phyloP scores from a whole-genome alignment of 2,888 invertebrate species.

The Spodoptera exigua region DNA sequence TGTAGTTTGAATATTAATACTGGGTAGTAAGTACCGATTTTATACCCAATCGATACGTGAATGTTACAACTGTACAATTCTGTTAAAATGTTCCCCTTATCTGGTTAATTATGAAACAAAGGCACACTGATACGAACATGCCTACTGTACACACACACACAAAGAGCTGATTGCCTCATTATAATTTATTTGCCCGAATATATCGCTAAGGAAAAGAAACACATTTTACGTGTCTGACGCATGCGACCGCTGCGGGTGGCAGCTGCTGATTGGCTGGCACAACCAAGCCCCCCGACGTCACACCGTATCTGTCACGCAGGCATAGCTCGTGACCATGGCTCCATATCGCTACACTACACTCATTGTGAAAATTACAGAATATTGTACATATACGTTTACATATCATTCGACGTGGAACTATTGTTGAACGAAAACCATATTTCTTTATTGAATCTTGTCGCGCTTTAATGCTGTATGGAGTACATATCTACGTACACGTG shows the following conservation, averaged over 20 bases:
- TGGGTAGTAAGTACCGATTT: no score
- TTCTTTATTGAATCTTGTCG: slow-evolving; percentile 11
- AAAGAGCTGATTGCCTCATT: slow-evolving; percentile 29
- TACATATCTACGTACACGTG: slow-evolving; percentile 13
- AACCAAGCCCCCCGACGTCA: slow-evolving; percentile 82
- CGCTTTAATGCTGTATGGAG: slow-evolving; percentile 7
- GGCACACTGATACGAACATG: slow-evolving; percentile 7
- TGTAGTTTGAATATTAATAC: no score
- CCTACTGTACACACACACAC: slow-evolving; percentile 37
- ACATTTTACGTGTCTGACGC: slow-evolving; percentile 53
- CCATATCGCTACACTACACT: slow-evolving; percentile 55
- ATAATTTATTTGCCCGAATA: slow-evolving; percentile 45
- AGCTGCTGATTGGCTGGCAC: slow-evolving; percentile 63
- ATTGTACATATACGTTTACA: slow-evolving; percentile 9
- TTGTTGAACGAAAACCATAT: slow-evolving; percentile 34
- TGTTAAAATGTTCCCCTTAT: slow-evolving; percentile 18
- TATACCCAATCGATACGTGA: neutral
- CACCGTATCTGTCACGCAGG: slow-evolving; percentile 63
- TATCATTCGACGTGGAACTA: slow-evolving; percentile 14
- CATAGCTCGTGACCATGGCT: slow-evolving; percentile 67
- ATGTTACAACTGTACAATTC: neutral
- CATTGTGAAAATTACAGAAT: slow-evolving; percentile 45
- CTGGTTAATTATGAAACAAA: slow-evolving; percentile 16
- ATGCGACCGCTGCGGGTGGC: slow-evolving; percentile 53
- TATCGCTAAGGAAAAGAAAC: slow-evolving; percentile 44